phyloP scores from a whole-genome alignment of 2,797 vertebrate genomes.

The Hafferia zeledoni region DNA sequence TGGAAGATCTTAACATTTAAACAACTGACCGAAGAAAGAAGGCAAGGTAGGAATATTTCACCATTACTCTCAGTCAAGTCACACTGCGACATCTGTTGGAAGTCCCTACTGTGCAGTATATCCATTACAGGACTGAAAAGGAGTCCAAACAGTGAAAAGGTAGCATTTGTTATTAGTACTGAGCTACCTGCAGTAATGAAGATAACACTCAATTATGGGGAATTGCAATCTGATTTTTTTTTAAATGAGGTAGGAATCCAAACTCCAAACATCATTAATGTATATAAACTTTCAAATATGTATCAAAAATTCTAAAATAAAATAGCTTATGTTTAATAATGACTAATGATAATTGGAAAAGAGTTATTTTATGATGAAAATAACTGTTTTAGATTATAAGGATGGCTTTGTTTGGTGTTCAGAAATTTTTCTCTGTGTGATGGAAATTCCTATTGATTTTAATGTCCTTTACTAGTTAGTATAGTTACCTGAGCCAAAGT shows the following conservation, averaged over 20 bases:
- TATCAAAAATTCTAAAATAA: background rate
- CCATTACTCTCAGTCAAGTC: background rate
- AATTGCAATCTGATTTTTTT: background rate
- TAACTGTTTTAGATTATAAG: background rate
- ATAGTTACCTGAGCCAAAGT: background rate
- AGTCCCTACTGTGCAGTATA: rapidly evolving
- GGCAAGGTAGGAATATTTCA: background rate
- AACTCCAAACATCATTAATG: background rate
- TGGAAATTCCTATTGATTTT: background rate
- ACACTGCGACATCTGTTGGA: background rate
- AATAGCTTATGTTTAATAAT: background rate
- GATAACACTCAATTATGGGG: background rate
- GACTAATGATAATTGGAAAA: background rate
- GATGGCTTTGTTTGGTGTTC: background rate
- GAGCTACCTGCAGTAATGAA: background rate
- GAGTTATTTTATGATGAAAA: background rate
- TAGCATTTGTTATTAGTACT: background rate
- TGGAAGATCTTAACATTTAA: background rate
- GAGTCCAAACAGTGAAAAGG: background rate
- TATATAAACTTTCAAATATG: background rate
- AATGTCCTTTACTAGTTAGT: background rate
- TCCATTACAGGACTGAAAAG: background rate
- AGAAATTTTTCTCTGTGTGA: background rate
- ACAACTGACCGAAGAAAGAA: background rate
- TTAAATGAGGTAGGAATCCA: rapidly evolving